phyloP scores from a whole-genome alignment of 2,797 vertebrate genomes.

The Emys orbicularis region DNA sequence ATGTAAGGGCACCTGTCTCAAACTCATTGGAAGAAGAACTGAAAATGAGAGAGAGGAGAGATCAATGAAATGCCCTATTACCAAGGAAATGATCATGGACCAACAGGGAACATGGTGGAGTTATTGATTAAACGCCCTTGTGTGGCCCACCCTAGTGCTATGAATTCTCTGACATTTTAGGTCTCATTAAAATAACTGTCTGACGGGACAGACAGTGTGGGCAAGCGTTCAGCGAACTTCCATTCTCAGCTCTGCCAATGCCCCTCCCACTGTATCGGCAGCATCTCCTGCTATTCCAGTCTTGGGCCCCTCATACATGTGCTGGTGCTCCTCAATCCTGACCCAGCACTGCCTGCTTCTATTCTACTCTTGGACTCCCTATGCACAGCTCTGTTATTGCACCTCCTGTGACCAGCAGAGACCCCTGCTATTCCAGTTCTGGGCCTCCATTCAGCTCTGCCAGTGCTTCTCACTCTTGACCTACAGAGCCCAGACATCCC shows the following conservation, averaged over 20 bases:
- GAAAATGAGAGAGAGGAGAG: slow-evolving; percentile 21
- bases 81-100: not conserved
- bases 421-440: not conserved
- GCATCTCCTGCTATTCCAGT: not conserved
- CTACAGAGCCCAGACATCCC: not conserved
- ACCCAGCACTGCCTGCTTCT: not conserved
- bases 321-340: not conserved
- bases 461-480: not conserved
- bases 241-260: fast-evolving
- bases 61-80: not conserved
- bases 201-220: not conserved
- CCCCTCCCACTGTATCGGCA: not conserved
- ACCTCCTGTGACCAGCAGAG: not conserved
- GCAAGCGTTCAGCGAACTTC: not conserved
- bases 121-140: not conserved
- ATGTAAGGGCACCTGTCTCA: slow-evolving; percentile 65
- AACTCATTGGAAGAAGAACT: slow-evolving; percentile 77
- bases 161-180: not conserved
- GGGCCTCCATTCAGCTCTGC: not conserved
- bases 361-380: fast-evolving
- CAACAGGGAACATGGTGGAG: fast-evolving
- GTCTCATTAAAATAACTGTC: not conserved
- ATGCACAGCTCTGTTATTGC: not conserved
- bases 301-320: fast-evolving
- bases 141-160: not conserved